phyloP scores from a whole-genome alignment of 2,797 vertebrate genomes.

The Gorsachius magnificus region DNA sequence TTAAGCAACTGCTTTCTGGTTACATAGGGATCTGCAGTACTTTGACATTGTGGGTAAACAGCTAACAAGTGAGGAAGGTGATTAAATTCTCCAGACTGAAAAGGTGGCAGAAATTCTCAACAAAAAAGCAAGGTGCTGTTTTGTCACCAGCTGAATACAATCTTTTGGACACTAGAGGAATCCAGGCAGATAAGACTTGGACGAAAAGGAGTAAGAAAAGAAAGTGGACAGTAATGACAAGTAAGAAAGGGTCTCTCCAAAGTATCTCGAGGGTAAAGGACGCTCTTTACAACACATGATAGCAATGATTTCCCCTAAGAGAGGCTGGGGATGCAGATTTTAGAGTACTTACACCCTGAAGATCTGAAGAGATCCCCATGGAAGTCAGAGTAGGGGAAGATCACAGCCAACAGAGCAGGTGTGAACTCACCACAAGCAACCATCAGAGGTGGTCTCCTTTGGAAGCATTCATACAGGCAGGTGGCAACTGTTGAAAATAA shows the following conservation, averaged over 20 bases:
- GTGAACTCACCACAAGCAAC: accelerated
- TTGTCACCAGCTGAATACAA: background rate
- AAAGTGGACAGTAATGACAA: background rate
- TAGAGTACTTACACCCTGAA: background rate
- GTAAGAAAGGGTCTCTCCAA: background rate
- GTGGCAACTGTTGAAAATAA: background rate
- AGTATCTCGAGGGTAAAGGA: background rate
- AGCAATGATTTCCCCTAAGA: background rate
- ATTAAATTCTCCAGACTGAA: background rate
- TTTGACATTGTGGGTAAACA: background rate
- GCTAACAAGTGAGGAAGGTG: background rate
- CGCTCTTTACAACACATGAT: background rate
- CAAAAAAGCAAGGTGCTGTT: background rate
- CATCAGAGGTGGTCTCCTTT: background rate
- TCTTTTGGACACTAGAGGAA: background rate
- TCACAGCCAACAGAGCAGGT: background rate
- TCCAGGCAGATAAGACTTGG: background rate
- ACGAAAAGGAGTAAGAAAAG: background rate
- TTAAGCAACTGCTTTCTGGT: background rate
- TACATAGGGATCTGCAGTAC: background rate
- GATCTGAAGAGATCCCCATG: background rate
- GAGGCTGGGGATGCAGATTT: background rate
- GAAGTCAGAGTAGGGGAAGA: background rate
- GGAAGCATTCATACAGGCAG: background rate
- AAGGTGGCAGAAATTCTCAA: background rate